Conservation (phyloP, 2,797 vertebrate genomes). For the Sylvia borin region DNA sequence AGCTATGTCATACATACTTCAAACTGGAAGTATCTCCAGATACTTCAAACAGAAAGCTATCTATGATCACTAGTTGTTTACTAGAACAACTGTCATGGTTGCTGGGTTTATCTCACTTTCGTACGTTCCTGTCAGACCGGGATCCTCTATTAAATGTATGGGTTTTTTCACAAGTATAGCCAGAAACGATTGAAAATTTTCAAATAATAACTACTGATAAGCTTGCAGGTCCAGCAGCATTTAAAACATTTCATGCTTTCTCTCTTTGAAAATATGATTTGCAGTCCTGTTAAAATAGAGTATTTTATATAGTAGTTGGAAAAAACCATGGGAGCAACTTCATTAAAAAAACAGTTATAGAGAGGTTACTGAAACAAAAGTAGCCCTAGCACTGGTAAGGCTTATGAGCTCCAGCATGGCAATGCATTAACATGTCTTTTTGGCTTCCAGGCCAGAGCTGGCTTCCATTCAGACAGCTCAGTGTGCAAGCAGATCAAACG, state of each 20-base stretch:
- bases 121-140: accelerated
- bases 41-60: not conserved
- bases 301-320: conserved; percentile 27
- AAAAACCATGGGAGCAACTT: conserved; percentile 29
- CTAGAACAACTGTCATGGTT: not conserved
- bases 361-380: conserved; percentile 55
- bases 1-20: not conserved
- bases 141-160: not conserved
- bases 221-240: not conserved
- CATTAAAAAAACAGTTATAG: conserved; percentile 27
- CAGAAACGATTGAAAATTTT: not conserved
- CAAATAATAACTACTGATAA: not conserved
- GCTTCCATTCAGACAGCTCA: conserved; percentile 52
- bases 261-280: not conserved
- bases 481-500: conserved; percentile 49
- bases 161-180: not conserved
- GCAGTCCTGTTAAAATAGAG: not conserved
- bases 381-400: not conserved
- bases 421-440: conserved; percentile 53
- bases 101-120: not conserved
- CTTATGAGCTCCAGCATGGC: conserved; percentile 27
- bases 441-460: conserved; percentile 54
- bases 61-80: not conserved
- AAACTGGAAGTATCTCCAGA: not conserved
- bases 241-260: not conserved